Conservation (phyloP, 2,797 vertebrate genomes). For the Alfaro cultratus region DNA sequence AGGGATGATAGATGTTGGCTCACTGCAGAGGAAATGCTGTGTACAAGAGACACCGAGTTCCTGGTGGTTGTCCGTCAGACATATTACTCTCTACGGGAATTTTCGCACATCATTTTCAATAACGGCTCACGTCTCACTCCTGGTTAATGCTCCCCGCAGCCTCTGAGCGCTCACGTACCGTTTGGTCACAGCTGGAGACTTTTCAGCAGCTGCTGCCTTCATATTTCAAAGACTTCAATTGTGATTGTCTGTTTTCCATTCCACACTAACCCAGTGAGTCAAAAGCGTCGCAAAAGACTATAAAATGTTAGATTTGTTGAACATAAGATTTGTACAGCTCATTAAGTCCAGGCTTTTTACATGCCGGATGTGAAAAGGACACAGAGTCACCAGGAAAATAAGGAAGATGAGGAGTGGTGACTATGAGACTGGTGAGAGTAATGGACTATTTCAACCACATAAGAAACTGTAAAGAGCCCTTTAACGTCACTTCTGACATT, state of each 20-base stretch:
- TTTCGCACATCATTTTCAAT: conserved; percentile 3
- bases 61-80: background rate
- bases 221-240: background rate
- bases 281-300: background rate
- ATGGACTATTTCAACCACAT: background rate
- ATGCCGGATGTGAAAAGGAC: background rate
- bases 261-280: too few species aligned
- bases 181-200: background rate
- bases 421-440: background rate
- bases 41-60: conserved; percentile 8
- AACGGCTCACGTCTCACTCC: background rate
- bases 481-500: background rate
- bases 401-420: background rate
- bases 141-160: background rate
- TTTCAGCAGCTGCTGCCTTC: background rate
- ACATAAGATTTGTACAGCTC: background rate
- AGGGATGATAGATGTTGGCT: background rate
- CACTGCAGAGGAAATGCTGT: background rate
- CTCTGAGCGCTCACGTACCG: background rate
- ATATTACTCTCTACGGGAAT: conserved; percentile 2
- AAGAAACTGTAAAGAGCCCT: background rate
- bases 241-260: background rate
- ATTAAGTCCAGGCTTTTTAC: background rate
- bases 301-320: background rate
- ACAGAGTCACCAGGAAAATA: background rate